Evolutionary conservation across 2,888 invertebrate genomes (phyloP), one percentile per base, ranked within the genome.

Genomic region (Amphipoea lucens): DNA sequence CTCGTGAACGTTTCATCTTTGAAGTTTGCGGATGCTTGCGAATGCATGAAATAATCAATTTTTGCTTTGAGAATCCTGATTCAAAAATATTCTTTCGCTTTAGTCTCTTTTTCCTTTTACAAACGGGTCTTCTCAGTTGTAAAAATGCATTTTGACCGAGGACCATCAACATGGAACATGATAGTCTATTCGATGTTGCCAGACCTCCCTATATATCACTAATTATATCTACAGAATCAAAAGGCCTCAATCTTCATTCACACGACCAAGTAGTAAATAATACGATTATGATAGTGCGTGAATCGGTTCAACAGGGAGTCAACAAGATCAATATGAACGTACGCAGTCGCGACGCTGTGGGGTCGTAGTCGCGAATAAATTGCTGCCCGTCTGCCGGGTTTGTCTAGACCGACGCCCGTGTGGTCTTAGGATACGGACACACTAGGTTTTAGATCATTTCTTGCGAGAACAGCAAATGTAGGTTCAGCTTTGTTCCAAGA

Each of bases 301-400:
- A 84, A 82, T 71, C 63, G 51, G 65, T 81, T 71, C 79, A 83
- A 72, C 74, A 42, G 29, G 42, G 83, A 85, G 86, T 90, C 88
- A 90, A 85, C 84, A 79, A 84, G 88, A 89, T 89, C 90, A 90
- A 90, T 91, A 89, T 88, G 88, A 88, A 92, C 81, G 82, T 86
- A 93, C 85, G 86, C 84, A 82, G 85, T 83, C 78, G 85, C 85
- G 88, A 78, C 88, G 86, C 82, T 76, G 74, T 77, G 83, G 80
- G 90, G 90, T 90, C 90, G 87, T 69, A 84, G 80, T 85, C 79
- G 83, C 84, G 77, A 85, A 92, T 93, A 90, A 92, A 91, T 92
- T 92, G 88, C 79, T 81, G 78, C 84, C 81, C 79, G 82, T 78
- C 88, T 88, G 87, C 81, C 77, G 69, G 76, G 80, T 78, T 78